phyloP scores from a whole-genome alignment of 2,797 vertebrate species.

The Phylloscopus collybita region DNA sequence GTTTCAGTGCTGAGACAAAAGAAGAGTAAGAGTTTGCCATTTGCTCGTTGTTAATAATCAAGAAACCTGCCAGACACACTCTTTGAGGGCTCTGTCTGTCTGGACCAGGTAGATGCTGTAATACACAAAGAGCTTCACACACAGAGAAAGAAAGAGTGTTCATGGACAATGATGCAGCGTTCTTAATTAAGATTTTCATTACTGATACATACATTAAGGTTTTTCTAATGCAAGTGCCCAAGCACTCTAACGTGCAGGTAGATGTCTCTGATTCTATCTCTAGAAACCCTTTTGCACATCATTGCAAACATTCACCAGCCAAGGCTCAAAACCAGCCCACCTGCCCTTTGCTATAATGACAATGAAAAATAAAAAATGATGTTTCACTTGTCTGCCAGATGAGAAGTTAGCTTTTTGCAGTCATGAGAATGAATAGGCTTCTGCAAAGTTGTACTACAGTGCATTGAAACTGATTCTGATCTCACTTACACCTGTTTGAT shows the following conservation, averaged over 20 bases:
- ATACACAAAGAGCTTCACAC: constrained; percentile 77
- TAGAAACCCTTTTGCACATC: constrained; percentile 42
- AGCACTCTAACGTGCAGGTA: constrained; percentile 79
- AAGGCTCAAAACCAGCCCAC: constrained; percentile 38
- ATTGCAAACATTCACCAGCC: neutral
- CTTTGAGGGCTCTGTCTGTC: constrained; percentile 75
- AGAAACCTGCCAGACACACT: constrained; percentile 78
- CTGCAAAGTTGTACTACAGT: neutral
- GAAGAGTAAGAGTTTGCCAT: constrained; percentile 70
- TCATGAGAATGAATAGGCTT: neutral
- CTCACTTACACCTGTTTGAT: constrained; percentile 47
- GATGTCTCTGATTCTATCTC: constrained; percentile 79
- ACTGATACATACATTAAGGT: constrained; percentile 85
- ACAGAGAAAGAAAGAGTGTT: constrained; percentile 72
- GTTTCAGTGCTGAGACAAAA: constrained; percentile 74
- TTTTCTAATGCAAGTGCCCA: constrained; percentile 76
- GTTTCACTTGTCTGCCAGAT: constrained; percentile 3
- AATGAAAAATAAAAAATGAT: neutral
- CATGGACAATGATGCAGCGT: constrained; percentile 81
- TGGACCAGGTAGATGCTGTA: constrained; percentile 77
- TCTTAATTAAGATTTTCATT: constrained; percentile 87
- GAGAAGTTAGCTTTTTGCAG: constrained; percentile 7
- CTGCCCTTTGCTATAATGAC: constrained; percentile 48
- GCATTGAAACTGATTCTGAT: constrained; percentile 44
- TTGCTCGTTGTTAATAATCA: constrained; percentile 75